These are phyloP conservation scores for Camponotus floridanus DNA, from an alignment of 1,140 invertebrate genomes.

Conservation along the genomic window DNA sequence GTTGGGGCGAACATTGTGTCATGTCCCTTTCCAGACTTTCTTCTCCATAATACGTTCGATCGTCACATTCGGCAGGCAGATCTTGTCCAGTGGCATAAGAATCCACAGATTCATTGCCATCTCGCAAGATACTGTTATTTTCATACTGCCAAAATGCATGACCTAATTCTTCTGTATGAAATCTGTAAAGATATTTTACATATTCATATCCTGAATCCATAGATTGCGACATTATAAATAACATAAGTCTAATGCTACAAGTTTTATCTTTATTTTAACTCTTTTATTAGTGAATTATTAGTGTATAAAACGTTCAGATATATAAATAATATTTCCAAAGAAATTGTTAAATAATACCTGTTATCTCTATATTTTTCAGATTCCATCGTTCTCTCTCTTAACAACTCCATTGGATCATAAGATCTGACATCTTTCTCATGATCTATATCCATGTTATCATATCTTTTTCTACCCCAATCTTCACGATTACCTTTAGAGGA, in stretches of 20 bases:
- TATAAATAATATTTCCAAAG: conserved; percentile 5
- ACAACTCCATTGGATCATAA: conserved; percentile 82
- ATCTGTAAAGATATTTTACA: conserved; percentile 59
- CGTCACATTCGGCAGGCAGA: conserved; percentile 74
- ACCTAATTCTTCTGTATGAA: conserved; percentile 68
- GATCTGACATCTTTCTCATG: conserved; percentile 75
- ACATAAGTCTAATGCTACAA: conserved; percentile 17
- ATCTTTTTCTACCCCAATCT: conserved; percentile 76
- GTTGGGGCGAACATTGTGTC: conserved; percentile 69
- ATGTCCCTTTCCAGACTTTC: conserved; percentile 79
- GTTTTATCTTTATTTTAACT: background rate
- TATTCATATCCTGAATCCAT: background rate
- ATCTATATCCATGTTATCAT: conserved; percentile 75
- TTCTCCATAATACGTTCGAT: conserved; percentile 74
- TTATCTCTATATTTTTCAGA: conserved; percentile 72
- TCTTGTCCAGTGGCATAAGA: conserved; percentile 72
- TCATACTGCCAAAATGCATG: conserved; percentile 71
- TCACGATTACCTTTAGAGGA: conserved; percentile 63
- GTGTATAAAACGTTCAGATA: conserved; percentile 13
- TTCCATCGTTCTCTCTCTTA: conserved; percentile 80
- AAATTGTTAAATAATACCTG: conserved; percentile 65
- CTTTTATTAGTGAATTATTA: background rate
- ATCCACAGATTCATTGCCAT: conserved; percentile 75
- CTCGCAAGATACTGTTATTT: conserved; percentile 66
- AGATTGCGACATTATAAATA: conserved; percentile 11